Evolutionary conservation across 2,888 invertebrate genomes (phyloP), one percentile per base, ranked within the genome.

Genomic region (Leptinotarsa tumamoca): DNA sequence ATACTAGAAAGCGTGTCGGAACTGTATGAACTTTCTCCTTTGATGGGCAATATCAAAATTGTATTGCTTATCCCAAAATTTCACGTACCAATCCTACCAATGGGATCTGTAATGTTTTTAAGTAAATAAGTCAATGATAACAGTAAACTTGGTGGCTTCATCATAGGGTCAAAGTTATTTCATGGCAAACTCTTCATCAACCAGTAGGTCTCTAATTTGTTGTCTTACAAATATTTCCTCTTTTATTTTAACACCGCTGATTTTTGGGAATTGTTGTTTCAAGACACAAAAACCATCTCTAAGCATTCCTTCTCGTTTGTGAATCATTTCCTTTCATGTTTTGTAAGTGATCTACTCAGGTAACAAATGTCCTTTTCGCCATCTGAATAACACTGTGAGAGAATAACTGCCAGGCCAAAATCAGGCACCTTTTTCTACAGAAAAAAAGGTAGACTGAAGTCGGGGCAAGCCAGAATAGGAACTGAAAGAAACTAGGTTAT

Each of bases 391-490:
- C 1, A 4, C 13, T 71, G 71, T 2, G 66, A 63, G 5, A 71
- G 33, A 13, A 71, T 27, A 4, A 51, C 66, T 7, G 66, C 71
- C 14, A 71, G 52, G 13, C 52, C 52, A 51, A 21, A 51, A 21
- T 71, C 51, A 10, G 58, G 49, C 2, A 66, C 54, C 77, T 77
- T 80, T 1, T 74, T 78, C 23, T 81, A 79, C 1, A 81, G 7
- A 4, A 61, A 43, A 58, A 81, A 81, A 4, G 73, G 73, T 43
- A 58, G 51, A 18, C 56, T 56, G 58, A 74, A 74, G 68, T 81
- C 72, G 4, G 81, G 79, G 66, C 78, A 81, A 4, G 76, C 58
- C n/a, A 82, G 50, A 14, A 81, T 70, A 7, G 80, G 81, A 2
- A 80, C 73, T 2, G 73, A 68, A 13, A 72, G 4, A 27, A 27